A percentile compares a stretch with the other conserved stretches of the same genome.
Conservation (phyloP, 1,140 invertebrate genomes). For the Homarus americanus region DNA sequence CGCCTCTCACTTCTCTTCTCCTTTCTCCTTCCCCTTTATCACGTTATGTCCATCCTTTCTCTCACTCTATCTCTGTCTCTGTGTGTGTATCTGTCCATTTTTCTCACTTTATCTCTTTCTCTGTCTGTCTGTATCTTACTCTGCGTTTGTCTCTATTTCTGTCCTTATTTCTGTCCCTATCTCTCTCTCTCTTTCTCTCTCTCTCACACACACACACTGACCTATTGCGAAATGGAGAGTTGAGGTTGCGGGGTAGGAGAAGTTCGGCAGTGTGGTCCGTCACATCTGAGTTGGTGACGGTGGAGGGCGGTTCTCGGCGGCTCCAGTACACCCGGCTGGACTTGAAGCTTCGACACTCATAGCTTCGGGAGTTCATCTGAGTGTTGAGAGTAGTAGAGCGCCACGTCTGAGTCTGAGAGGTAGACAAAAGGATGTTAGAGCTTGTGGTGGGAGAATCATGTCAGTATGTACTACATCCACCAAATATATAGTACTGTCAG, state of each 20-base stretch:
- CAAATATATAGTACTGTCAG: too few relatives aligned
- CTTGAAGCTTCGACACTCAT: constrained; percentile 49
- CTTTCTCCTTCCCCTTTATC: too few relatives aligned
- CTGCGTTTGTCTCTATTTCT: not conserved
- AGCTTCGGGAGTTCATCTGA: constrained; percentile 50
- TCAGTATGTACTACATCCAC: too few relatives aligned
- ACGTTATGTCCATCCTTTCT: too few relatives aligned
- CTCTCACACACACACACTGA: not conserved
- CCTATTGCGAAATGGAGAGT: constrained; percentile 49
- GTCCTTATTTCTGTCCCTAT: too few relatives aligned
- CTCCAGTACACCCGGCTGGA: constrained; percentile 52
- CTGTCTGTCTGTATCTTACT: not conserved
- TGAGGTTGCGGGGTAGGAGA: constrained; percentile 40
- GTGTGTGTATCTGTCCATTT: not conserved
- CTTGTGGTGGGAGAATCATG: not conserved
- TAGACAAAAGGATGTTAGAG: not conserved
- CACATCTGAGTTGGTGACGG: constrained; percentile 29
- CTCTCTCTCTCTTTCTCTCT: not conserved
- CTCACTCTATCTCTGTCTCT: too few relatives aligned
- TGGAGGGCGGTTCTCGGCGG: constrained; percentile 26
- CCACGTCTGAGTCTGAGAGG: constrained; percentile 31
- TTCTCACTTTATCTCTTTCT: not conserved
- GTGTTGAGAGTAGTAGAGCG: constrained; percentile 62
- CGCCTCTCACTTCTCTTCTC: too few relatives aligned
- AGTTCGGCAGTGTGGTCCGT: constrained; percentile 44